Conservation (phyloP, 2,888 invertebrate genomes). For the Himalopsyche tibetana region DNA sequence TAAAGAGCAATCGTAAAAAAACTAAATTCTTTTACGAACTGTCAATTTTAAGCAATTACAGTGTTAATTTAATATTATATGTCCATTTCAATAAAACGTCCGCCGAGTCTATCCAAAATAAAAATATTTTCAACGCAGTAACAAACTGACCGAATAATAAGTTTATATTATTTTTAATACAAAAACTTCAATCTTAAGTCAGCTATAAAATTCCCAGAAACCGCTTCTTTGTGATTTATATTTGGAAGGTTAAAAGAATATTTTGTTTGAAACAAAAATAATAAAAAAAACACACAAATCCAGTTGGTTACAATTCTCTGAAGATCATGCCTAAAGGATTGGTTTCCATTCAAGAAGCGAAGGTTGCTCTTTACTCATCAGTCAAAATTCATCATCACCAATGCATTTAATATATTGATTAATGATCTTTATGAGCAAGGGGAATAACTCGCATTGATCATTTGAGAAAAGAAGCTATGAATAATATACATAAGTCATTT, state of each 20-base stretch:
- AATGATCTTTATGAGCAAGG: slow-evolving; percentile 48
- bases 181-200: neutral
- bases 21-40: no score
- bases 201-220: neutral
- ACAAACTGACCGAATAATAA: neutral
- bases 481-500: slow-evolving; percentile 20
- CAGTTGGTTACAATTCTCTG: slow-evolving; percentile 1
- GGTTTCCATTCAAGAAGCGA: slow-evolving; percentile 32
- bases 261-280: neutral
- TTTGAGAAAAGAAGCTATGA: slow-evolving; percentile 39
- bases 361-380: neutral
- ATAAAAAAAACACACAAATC: neutral
- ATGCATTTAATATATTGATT: slow-evolving; percentile 48
- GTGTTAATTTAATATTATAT: no score
- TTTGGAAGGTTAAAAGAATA: slow-evolving; percentile 5
- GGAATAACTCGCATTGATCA: slow-evolving; percentile 44
- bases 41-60: no score
- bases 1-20: no score
- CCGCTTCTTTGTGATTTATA: neutral
- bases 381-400: slow-evolving; percentile 34
- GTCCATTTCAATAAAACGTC: no score
- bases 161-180: neutral
- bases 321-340: slow-evolving; percentile 11
- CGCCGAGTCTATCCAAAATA: no score
- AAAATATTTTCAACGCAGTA: neutral